phyloP scores from a whole-genome alignment of 2,888 invertebrate genomes.

The Macaria notata region DNA sequence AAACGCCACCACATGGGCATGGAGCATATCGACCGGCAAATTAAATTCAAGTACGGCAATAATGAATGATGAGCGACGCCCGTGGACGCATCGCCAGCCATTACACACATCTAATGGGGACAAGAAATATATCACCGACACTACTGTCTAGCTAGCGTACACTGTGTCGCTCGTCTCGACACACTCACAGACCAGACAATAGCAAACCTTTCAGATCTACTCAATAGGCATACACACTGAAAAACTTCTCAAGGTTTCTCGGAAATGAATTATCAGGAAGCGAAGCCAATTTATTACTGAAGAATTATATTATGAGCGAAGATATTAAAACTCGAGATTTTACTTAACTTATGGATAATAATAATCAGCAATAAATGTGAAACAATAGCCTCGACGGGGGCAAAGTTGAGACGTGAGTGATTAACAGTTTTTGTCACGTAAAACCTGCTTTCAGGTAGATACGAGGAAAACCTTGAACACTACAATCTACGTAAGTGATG shows the following conservation, averaged over 20 bases:
- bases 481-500: slow-evolving; percentile 35
- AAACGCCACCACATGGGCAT: slow-evolving; percentile 67
- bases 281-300: background rate
- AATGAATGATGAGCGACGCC: slow-evolving; percentile 44
- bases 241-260: background rate
- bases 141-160: too few species aligned
- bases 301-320: background rate
- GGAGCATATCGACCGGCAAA: slow-evolving; percentile 75
- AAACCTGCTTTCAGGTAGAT: slow-evolving; percentile 39
- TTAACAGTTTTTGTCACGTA: slow-evolving; percentile 34
- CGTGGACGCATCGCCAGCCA: slow-evolving; percentile 34
- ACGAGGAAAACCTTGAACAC: slow-evolving; percentile 55
- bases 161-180: too few species aligned
- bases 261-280: background rate
- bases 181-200: too few species aligned
- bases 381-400: slow-evolving; percentile 26
- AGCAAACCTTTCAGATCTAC: too few species aligned
- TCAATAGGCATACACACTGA: background rate
- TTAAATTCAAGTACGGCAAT: slow-evolving; percentile 62
- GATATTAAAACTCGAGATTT: background rate
- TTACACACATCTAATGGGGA: slow-evolving; percentile 22
- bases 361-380: slow-evolving; percentile 14
- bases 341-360: slow-evolving; percentile 1
- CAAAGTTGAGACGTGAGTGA: slow-evolving; percentile 30
- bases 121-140: slow-evolving; percentile 7